Evolutionary conservation across 2,888 invertebrate genomes (phyloP), one percentile per base, ranked within the genome.

Genomic region (Schizotus pectinicornis): DNA sequence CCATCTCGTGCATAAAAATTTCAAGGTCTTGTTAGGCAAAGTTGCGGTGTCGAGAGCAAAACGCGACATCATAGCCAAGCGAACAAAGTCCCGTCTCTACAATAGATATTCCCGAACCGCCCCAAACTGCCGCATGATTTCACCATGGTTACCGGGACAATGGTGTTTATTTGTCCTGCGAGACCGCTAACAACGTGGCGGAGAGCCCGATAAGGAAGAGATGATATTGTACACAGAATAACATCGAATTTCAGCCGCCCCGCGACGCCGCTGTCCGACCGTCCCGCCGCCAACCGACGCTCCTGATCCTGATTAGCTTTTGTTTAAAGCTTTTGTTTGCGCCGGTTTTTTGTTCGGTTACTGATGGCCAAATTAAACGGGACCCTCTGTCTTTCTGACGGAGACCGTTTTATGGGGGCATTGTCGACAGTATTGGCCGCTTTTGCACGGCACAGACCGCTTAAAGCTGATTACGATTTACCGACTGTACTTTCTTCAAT

Each of bases 151-250:
- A 80, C 79, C 75, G 72, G 77, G 76, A 80, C 79, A 80, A 80
- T 80, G 79, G 79, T 80, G 80, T 80, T 80, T 80, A 80, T 80
- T 80, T 79, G 79, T 80, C 79, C 79, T 79, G 77, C 70, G 79
- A 79, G 80, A 79, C 78, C 79, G 74, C 79, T 80, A 80, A 80
- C 80, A 79, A 79, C 78, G 79, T 79, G 78, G 76, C 76, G 75
- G 76, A 77, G 75, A 73, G 74, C 72, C 74, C 74, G 79, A 79
- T 79, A 80, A 79, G 79, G 79, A 79, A 77, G 77, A 78, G 78
- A 79, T 77, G 78, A 78, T 78, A 78, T 79, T 78, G 77, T 77
- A 75, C 74, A 77, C 77, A 74, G 74, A 75, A 77, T 76, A 76
- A 76, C 77, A 67, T 47, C 39, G 42, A 52, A 49, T 48, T 51